phyloP scores from a whole-genome alignment of 2,797 vertebrate species.

The Oreonectes daqikongensis region DNA sequence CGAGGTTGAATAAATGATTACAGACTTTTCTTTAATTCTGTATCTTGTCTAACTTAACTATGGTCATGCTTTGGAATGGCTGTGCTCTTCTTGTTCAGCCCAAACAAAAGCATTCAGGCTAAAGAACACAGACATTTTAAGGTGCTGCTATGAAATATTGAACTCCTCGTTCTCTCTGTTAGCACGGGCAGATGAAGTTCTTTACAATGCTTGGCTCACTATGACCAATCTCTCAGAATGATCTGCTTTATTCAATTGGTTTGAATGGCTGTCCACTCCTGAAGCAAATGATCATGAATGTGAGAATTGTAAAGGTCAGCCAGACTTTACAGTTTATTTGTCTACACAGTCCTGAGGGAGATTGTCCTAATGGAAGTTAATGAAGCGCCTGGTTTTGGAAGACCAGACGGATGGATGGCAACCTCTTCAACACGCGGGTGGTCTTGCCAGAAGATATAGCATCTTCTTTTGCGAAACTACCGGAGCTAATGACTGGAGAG shows the following conservation, averaged over 20 bases:
- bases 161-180: not conserved
- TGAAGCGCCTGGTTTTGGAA: slow-evolving; percentile 23
- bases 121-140: not conserved
- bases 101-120: not conserved
- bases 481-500: slow-evolving; percentile 18
- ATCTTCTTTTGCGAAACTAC: not conserved
- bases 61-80: not conserved
- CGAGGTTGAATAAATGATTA: too few species aligned
- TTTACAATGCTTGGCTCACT: slow-evolving; percentile 2
- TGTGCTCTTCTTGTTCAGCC: not conserved
- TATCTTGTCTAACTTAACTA: not conserved
- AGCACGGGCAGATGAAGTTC: not conserved
- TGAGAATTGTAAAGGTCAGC: slow-evolving; percentile 46
- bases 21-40: too few species aligned
- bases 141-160: slow-evolving; percentile 12
- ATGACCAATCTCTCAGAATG: slow-evolving; percentile 57
- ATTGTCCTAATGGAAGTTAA: slow-evolving; percentile 34
- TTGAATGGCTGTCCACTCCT: slow-evolving; percentile 32
- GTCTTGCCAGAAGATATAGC: slow-evolving; percentile 13
- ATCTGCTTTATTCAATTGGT: slow-evolving; percentile 48
- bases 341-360: slow-evolving; percentile 31
- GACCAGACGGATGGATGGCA: slow-evolving; percentile 9
- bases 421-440: slow-evolving; percentile 1
- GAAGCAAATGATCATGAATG: slow-evolving; percentile 30
- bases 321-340: slow-evolving; percentile 43